Evolutionary conservation across 2,888 invertebrate genomes (phyloP), one percentile per base, ranked within the genome.

Genomic region (Conus canariensis): DNA sequence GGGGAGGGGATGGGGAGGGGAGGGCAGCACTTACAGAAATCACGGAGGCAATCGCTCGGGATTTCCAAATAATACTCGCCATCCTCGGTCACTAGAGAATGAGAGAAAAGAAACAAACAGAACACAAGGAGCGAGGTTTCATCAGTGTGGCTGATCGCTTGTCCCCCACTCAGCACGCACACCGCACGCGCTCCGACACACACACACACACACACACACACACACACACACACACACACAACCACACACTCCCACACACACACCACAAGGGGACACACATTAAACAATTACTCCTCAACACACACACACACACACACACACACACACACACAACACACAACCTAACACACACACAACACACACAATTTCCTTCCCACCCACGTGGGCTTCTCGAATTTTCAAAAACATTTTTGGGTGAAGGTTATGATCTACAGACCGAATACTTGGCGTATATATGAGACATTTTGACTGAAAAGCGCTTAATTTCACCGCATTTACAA

Each of bases 81-180:
- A 91, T 95, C 94, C 91, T 94, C 94, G 89, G 94, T 95, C 93
- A 95, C 94, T 77, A 93, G 93, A 94, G 93, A 94, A 93, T 93
- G 93, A 93, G 93, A 93, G 90, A 92, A 92, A 91, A 92, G n/a
- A 25, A 74, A 25, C 64, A 87, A 30, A 85, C n/a, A 90, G 64
- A 89, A 87, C 16, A 70, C 8, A 70, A 22, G n/a, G 19, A 8
- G 70, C 16, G n/a, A 80, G 74, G 22, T n/a, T 22, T 22, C 22
- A 8, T 22, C n/a, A 22, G 74, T 74, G n/a, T n/a, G 74, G 74
- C 45, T 45, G 45, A 45, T 4, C 45, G 45, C 45, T 45, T 45
- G 45, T 2, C 45, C 30, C 30, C 45, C n/a, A 74, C n/a, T 19
- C 10, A n/a, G n/a, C 74, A 22, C 25, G 7, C 74, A 6, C 74